A percentile compares a stretch with the other conserved stretches of the same genome.
These are phyloP conservation scores for Chaetops frenatus DNA, from an alignment of 2,113 vertebrate genomes.

Conservation along the genomic window DNA sequence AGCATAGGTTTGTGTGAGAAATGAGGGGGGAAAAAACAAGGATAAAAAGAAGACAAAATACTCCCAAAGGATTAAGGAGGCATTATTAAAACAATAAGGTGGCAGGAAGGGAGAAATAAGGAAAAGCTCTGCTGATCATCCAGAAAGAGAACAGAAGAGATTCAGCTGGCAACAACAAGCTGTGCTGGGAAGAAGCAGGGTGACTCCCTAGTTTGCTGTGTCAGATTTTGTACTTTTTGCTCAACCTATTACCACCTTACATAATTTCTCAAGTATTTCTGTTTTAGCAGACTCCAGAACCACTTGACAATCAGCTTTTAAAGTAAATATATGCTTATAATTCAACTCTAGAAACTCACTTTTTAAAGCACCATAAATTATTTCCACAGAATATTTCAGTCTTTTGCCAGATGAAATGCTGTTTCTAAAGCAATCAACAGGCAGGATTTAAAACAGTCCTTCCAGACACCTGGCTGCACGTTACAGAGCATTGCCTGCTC, in stretches of 20 bases:
- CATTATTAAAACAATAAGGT: background rate
- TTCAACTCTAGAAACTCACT: background rate
- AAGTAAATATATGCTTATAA: background rate
- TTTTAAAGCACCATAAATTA: background rate
- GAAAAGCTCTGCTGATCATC: background rate
- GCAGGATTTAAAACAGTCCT: background rate
- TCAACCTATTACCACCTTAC: background rate
- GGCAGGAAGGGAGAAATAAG: background rate
- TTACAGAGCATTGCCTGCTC: rapidly evolving
- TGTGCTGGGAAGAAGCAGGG: background rate
- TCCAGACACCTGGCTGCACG: background rate
- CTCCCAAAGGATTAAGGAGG: background rate
- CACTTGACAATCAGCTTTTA: background rate
- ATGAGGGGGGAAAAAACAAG: rapidly evolving
- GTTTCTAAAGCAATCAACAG: background rate
- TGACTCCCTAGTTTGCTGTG: background rate
- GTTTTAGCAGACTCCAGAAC: background rate
- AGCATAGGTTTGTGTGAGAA: background rate
- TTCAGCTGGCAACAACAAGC: background rate
- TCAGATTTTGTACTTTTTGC: background rate
- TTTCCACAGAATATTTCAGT: background rate
- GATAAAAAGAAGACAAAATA: background rate
- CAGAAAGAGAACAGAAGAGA: background rate
- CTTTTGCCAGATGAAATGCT: background rate
- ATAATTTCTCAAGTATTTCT: background rate